A percentile compares a stretch with the other conserved stretches of the same genome.
Evolutionary conservation across 2,113 vertebrate species (phyloP).

Genomic region (Malaclemys terrapin): DNA sequence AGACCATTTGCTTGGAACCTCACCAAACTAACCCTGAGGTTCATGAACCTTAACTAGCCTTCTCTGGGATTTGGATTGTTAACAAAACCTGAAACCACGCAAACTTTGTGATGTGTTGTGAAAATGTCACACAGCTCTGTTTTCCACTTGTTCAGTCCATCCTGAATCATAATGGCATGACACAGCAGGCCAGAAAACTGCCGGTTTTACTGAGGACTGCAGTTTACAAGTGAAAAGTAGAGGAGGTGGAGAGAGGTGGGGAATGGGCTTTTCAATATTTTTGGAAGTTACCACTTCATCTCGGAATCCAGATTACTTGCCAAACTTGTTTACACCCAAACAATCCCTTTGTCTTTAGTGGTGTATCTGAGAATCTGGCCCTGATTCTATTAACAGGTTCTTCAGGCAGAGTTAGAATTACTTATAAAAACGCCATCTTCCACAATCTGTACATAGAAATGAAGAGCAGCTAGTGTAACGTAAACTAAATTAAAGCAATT

Average conservation of each 20-base stretch:
- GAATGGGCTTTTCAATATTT: constrained; percentile 42
- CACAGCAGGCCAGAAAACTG: background rate
- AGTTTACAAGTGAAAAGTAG: constrained; percentile 22
- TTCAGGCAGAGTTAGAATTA: constrained; percentile 10
- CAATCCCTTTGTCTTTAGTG: constrained; percentile 42
- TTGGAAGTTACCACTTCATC: constrained; percentile 55
- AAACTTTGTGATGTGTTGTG: background rate
- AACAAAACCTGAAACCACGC: constrained; percentile 61
- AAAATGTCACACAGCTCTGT: constrained; percentile 25
- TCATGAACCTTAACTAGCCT: constrained; percentile 51
- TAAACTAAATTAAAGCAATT: constrained; percentile 32
- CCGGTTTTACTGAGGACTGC: background rate
- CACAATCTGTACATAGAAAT: background rate
- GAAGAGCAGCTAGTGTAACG: background rate
- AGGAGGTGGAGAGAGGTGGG: background rate
- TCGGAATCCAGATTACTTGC: constrained; percentile 52
- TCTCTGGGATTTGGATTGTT: constrained; percentile 54
- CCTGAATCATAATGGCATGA: background rate
- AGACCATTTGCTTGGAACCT: constrained; percentile 47
- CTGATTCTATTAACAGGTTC: constrained; percentile 20
- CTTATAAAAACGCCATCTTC: constrained; percentile 39
- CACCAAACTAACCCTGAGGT: constrained; percentile 39
- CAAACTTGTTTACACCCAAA: constrained; percentile 45
- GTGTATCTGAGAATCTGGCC: constrained; percentile 44
- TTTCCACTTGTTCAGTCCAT: constrained; percentile 49